A percentile compares a stretch with the other conserved stretches of the same genome.
phyloP scores from a whole-genome alignment of 2,797 vertebrate genomes.

The Discoglossus pictus region DNA sequence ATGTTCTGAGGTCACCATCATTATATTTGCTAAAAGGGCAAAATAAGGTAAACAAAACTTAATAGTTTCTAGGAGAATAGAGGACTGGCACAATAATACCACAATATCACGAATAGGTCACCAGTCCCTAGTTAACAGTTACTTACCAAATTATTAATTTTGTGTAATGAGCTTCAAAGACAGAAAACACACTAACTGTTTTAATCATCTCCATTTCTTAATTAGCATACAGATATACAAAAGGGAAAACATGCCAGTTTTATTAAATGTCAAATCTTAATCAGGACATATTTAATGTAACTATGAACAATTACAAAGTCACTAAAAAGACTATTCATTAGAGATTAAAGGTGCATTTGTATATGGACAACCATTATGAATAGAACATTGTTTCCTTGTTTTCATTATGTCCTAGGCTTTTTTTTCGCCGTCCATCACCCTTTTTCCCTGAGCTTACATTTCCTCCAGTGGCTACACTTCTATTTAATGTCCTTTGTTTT shows the following conservation, averaged over 20 bases:
- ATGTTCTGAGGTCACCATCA: constrained; percentile 49
- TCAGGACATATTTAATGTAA: constrained; percentile 49
- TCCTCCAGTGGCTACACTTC: not conserved
- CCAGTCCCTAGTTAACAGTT: constrained; percentile 39
- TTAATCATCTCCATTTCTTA: constrained; percentile 41
- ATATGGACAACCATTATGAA: no score
- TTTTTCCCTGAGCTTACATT: not conserved
- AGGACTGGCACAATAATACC: not conserved
- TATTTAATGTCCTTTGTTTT: not conserved
- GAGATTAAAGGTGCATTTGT: constrained; percentile 14
- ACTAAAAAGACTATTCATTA: constrained; percentile 18
- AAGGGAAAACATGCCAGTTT: constrained; percentile 47
- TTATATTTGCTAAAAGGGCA: constrained; percentile 45
- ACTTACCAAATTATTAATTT: constrained; percentile 46
- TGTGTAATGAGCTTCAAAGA: constrained; percentile 43
- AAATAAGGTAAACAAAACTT: constrained; percentile 25
- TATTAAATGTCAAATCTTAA: constrained; percentile 47
- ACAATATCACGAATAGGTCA: constrained; percentile 30
- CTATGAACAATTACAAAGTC: constrained; percentile 42
- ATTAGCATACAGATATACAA: constrained; percentile 45
- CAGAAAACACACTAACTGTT: constrained; percentile 38
- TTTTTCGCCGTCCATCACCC: no score
- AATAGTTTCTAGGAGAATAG: constrained; percentile 18
- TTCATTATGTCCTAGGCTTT: no score
- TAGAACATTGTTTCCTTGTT: no score